phyloP scores from a whole-genome alignment of 2,113 vertebrate species.

The Brienomyrus brachyistius region DNA sequence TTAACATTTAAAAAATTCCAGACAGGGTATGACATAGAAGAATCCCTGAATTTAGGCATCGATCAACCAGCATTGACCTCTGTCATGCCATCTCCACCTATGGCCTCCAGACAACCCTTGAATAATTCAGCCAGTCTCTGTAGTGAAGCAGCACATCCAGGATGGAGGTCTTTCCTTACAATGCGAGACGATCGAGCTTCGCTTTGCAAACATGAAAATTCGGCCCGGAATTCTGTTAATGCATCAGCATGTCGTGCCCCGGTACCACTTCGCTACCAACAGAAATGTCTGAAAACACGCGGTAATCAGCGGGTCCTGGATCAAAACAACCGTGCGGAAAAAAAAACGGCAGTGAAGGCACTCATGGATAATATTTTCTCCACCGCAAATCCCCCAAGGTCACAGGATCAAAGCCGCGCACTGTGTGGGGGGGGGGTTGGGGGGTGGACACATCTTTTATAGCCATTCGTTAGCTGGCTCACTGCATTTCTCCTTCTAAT shows the following conservation, averaged over 20 bases:
- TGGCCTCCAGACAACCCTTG: background rate
- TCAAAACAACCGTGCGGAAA: background rate
- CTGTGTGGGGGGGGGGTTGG: background rate
- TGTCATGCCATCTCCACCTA: background rate
- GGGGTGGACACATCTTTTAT: conserved; percentile 13
- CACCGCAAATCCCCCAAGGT: background rate
- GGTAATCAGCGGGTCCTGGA: background rate
- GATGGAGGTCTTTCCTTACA: background rate
- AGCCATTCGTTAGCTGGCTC: conserved; percentile 36
- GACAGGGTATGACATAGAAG: background rate
- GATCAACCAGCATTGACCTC: background rate
- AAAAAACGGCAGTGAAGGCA: background rate
- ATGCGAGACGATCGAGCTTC: background rate
- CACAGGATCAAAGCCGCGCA: background rate
- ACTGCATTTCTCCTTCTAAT: conserved; percentile 39
- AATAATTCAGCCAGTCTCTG: background rate
- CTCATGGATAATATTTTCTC: background rate
- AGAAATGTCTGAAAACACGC: background rate
- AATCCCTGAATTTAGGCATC: background rate
- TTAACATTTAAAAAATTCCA: background rate
- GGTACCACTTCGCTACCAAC: background rate
- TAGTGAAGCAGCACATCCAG: background rate
- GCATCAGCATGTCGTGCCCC: background rate
- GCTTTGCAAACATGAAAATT: background rate
- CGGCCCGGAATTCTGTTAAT: background rate